Conservation (phyloP, 2,888 invertebrate genomes). For the Sesia bembeciformis region DNA sequence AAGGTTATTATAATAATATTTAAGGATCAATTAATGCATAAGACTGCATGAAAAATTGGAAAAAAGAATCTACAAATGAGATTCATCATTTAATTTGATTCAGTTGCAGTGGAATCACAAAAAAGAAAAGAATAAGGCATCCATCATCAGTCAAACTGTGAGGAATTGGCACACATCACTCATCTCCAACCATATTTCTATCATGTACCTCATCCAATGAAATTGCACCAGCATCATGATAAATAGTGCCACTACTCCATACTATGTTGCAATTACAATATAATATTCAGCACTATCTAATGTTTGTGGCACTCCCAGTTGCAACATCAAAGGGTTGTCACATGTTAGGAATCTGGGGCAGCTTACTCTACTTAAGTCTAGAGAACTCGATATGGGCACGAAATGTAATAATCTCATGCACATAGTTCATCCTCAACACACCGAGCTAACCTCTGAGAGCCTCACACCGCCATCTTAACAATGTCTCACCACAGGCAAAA, state of each 20-base stretch:
- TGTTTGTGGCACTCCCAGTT: conserved; percentile 11
- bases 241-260: too few species aligned
- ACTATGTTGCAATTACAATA: not conserved
- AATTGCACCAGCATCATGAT: conserved; percentile 34
- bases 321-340: conserved; percentile 45
- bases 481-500: conserved; percentile 25
- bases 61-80: too few species aligned
- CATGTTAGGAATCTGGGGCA: conserved; percentile 47
- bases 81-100: too few species aligned
- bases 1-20: too few species aligned
- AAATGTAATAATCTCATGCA: conserved; percentile 34
- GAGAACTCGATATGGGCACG: conserved; percentile 58
- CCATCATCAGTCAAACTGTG: conserved; percentile 3
- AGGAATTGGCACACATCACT: conserved; percentile 40
- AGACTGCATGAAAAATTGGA: too few species aligned
- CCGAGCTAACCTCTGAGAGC: conserved; percentile 42
- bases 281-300: not conserved
- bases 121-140: too few species aligned
- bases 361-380: conserved; percentile 59
- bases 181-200: conserved; percentile 40
- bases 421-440: conserved; percentile 57
- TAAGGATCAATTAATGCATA: too few species aligned
- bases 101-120: too few species aligned
- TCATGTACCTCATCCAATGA: conserved; percentile 43
- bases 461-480: conserved; percentile 8